A percentile compares a stretch with the other conserved stretches of the same genome.
Evolutionary conservation across 2,797 vertebrate genomes (phyloP).

Genomic region (Bucorvus abyssinicus): DNA sequence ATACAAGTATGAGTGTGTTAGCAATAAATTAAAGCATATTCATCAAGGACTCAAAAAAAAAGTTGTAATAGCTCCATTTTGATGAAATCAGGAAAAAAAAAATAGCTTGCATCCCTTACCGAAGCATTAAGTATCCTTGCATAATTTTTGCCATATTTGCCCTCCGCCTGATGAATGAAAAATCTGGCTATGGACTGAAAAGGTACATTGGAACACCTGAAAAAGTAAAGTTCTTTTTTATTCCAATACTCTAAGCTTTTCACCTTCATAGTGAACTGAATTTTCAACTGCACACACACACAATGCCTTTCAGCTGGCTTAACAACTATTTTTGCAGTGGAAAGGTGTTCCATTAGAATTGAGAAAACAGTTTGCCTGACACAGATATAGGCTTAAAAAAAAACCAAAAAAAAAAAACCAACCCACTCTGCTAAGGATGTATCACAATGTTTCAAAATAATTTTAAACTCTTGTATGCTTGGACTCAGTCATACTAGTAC

Average conservation of each 20-base stretch:
- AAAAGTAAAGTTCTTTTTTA: background rate
- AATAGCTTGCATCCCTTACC: background rate
- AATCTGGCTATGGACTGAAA: background rate
- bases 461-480: background rate
- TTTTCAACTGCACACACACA: background rate
- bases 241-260: background rate
- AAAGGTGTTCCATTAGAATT: background rate
- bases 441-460: background rate
- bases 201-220: background rate
- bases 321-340: background rate
- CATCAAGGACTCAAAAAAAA: conserved; percentile 14
- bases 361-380: background rate
- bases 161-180: background rate
- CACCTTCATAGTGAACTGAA: background rate
- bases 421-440: background rate
- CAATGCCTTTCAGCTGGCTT: background rate
- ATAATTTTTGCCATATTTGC: background rate
- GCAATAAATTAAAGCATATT: background rate
- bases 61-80: conserved; percentile 25
- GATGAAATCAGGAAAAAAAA: background rate
- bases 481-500: background rate
- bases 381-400: background rate
- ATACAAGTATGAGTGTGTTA: background rate
- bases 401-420: background rate
- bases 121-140: background rate